Base-by-base conservation (phyloP, 2,113 vertebrate genomes). In the Galemys pyrenaicus region DNA sequence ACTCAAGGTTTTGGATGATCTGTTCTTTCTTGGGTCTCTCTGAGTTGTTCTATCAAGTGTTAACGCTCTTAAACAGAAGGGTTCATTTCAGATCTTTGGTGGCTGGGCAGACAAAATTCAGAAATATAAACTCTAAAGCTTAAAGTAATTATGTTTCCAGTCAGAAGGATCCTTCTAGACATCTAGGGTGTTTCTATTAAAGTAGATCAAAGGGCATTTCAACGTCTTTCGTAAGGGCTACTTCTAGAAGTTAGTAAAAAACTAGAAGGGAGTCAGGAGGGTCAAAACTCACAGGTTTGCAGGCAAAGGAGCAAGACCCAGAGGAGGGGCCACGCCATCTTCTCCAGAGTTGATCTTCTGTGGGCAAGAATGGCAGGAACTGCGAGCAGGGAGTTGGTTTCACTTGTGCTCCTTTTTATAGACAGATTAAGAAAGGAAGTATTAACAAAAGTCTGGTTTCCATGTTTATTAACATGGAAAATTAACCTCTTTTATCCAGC, bases 241-340 rank as follows among this genome's bases (percentile, higher is more conserved):
- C 73, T 77, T 71, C 75, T 91, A 35, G 86, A 71, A 78, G 35
- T 65, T 87, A 65, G 51, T 11, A 49, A 32, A 35, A 70, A 89
- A 54, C 5, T 7, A 84, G 37, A 28, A 41, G 46, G 7, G 22
- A 6, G 71, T 64, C 12, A 67, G 56, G 89, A 87, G 20, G 41
- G 19, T 67, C 30, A 89, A 75, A 87, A 97, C 97, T 97, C 85
- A 97, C 97, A 93, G 35, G 84, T 92, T 83, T 92, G 95, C 56
- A 96, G 92, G 67, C 60, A 94, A 35, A 97, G 77, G 35, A 97
- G 60, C 35, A 87, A 58, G 80, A 90, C 81, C 92, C 95, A 87
- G 3, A 68, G n/a, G 54, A 8, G 20, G 28, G 20, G 67, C 51
- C 0, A 41, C 44, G 54, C 87, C 97, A 97, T 97, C 28, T 64